Evolutionary conservation across 2,113 vertebrate species (phyloP).

Genomic region (Chionomys nivalis): DNA sequence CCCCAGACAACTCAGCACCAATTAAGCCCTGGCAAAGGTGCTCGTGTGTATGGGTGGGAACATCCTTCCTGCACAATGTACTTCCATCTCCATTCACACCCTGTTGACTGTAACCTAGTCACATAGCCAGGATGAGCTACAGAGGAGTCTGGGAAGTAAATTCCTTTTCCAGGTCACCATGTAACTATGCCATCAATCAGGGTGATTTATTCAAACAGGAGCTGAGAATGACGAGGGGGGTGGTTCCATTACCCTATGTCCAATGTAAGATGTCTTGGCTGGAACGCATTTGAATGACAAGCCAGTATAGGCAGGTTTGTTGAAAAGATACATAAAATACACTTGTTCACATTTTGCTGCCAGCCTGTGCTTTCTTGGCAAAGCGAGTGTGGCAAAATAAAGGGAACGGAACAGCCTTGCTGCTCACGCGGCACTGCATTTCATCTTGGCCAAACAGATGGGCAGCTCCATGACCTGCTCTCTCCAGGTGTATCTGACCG

Average conservation of each 20-base stretch:
- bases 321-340: slow-evolving; percentile 38
- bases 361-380: slow-evolving; percentile 30
- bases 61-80: background rate
- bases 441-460: background rate
- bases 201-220: background rate
- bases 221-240: background rate
- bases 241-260: background rate
- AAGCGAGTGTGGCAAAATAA: background rate
- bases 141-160: slow-evolving; percentile 1
- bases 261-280: background rate
- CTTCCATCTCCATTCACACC: background rate
- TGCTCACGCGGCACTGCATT: background rate
- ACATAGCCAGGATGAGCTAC: background rate
- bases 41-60: background rate
- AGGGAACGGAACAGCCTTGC: background rate
- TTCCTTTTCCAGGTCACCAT: background rate
- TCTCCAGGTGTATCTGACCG: background rate
- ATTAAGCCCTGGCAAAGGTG: background rate
- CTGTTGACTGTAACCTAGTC: background rate
- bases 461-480: background rate
- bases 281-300: slow-evolving; percentile 41
- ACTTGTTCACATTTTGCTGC: slow-evolving; percentile 6
- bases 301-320: background rate
- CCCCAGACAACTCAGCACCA: background rate
- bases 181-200: background rate